Evolutionary conservation across 30 jellyfish, hydroid and myxozoan genomes (phyloP), one percentile per base, ranked within the genome.

Genomic region (Aurelia sp.): DNA sequence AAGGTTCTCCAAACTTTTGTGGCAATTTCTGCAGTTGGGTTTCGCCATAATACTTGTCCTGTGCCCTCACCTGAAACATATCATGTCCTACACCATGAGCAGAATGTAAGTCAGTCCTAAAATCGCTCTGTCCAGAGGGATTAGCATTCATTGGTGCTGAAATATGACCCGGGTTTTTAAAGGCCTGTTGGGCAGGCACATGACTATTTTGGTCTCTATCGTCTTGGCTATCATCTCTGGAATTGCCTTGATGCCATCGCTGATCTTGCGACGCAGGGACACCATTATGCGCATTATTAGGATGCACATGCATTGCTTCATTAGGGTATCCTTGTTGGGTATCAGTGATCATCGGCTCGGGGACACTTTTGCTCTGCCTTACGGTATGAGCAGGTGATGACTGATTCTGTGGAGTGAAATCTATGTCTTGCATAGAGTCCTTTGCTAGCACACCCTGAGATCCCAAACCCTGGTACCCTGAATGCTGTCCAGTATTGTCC

Each of bases 321-420:
- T 57, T 64, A 15, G 23, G 16, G 12, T 60, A 47, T 6, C 6
- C 23, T 11, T 20, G 21, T 5, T 62, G 31, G 20, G 71, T 78
- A 33, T 50, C 66, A 17, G 33, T 11, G 44, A 18, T 50, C 12
- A 3, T 30, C 20, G 37, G 60, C 30, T 69, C 9, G 5, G 62
- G 27, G 1, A 22, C 20, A 22, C 27, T 50, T 33, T 19, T 15
- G 33, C 0, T 10, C 62, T 33, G 37, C 79, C 13, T 69, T 31
- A 21, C 62, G 9, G 61, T 3, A 33, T 69, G 79, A 31, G 79
- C 79, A 27, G 79, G 79, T 12, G 87, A 78, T 5, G 89, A 78
- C 33, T 78, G 78, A 57, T 44, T 27, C 16, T 7, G 58, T 6
- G 89, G 89, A 20, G 16, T 50, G 51, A 78, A 78, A 20, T 78